A percentile compares a stretch with the other conserved stretches of the same genome.
Conservation (phyloP, 92 coral and sea anemone species). For the Diadumene lineata region DNA sequence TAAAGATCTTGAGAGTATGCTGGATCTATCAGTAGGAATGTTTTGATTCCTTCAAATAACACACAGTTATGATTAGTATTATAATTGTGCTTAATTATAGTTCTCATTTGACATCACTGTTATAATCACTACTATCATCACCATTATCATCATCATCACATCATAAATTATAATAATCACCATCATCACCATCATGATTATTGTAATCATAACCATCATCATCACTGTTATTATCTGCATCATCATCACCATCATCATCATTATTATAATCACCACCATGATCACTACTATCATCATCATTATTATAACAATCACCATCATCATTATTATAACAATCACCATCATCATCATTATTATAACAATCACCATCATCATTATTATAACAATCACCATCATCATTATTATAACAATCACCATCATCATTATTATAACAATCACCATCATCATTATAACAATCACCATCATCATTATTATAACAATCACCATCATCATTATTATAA, state of each 20-base stretch:
- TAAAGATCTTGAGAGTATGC: slow-evolving; percentile 66
- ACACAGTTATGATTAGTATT: no score
- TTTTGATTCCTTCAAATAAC: slow-evolving; percentile 50
- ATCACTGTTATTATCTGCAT: no score
- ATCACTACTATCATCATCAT: neutral
- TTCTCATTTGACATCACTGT: neutral
- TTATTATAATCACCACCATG: neutral
- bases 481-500: no score
- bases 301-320: neutral
- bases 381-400: neutral
- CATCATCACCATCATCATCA: neutral
- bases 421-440: neutral
- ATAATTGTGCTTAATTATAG: no score
- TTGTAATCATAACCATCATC: neutral
- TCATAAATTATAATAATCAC: neutral
- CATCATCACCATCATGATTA: neutral
- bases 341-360: neutral
- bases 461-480: neutral
- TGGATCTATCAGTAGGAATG: slow-evolving; percentile 62
- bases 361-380: neutral
- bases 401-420: neutral
- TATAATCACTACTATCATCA: neutral
- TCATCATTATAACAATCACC: neutral
- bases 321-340: neutral
- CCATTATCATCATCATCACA: neutral